A percentile compares a stretch with the other conserved stretches of the same genome.
Evolutionary conservation across 2,113 vertebrate species (phyloP).

Genomic region (Eulacestoma nigropectus): DNA sequence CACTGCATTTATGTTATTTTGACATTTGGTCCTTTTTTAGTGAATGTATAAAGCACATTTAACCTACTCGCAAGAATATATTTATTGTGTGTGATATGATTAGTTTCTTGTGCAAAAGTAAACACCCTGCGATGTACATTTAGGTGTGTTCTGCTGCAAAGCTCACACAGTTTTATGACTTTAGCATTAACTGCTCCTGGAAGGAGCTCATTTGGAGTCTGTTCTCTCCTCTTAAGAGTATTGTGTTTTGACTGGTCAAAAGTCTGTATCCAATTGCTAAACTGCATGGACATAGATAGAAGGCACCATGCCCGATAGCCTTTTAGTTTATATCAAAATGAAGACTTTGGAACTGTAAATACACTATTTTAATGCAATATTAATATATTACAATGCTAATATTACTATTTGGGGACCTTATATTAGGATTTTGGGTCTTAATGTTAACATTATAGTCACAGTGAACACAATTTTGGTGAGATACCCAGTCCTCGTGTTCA

Average conservation of each 20-base stretch:
- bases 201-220: background rate
- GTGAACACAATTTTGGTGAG: background rate
- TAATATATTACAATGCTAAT: background rate
- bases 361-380: background rate
- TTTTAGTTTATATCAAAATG: background rate
- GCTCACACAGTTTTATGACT: background rate
- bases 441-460: background rate
- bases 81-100: background rate
- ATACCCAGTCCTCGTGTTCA: background rate
- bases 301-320: rapidly evolving
- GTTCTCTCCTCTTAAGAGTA: background rate
- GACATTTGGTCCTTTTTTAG: background rate
- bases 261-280: background rate
- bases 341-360: background rate
- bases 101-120: background rate
- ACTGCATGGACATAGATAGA: background rate
- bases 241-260: background rate
- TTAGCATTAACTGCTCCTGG: background rate
- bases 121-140: background rate
- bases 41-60: background rate
- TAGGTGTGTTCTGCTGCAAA: background rate
- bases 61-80: background rate
- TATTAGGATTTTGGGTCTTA: background rate
- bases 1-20: background rate
- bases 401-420: background rate